A percentile compares a stretch with the other conserved stretches of the same genome.
Evolutionary conservation across 2,888 invertebrate genomes (phyloP).

Genomic region (Habrosyne pyritoides): DNA sequence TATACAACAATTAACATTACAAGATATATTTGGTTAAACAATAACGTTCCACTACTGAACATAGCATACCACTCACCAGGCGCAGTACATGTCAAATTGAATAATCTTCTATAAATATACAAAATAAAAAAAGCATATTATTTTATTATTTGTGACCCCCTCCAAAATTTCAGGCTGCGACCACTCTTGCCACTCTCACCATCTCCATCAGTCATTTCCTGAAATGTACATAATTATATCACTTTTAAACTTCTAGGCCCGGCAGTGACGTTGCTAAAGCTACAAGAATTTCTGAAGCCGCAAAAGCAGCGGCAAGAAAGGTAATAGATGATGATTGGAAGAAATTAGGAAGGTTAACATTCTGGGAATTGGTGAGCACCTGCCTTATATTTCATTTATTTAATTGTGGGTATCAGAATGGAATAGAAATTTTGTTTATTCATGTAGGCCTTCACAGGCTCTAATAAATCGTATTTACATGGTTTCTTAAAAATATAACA

Average conservation of each 20-base stretch:
- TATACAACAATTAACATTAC: no score
- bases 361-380: conserved; percentile 62
- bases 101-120: no score
- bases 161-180: neutral
- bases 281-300: conserved; percentile 72
- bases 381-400: conserved; percentile 6
- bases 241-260: conserved; percentile 60
- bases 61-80: no score
- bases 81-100: no score
- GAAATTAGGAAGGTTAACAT: conserved; percentile 52
- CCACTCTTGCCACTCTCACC: neutral
- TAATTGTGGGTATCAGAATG: conserved; percentile 1
- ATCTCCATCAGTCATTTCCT: neutral
- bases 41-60: no score
- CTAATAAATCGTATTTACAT: no score
- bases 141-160: no score
- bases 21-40: no score
- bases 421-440: no score
- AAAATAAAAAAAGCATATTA: no score
- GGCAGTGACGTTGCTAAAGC: conserved; percentile 82
- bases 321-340: conserved; percentile 46
- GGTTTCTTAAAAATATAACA: no score
- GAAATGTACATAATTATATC: neutral
- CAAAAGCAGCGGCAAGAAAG: conserved; percentile 48
- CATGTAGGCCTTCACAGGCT: no score